Base-by-base conservation (phyloP, 2,888 invertebrate species). In the Aproaerema taeniolella region DNA sequence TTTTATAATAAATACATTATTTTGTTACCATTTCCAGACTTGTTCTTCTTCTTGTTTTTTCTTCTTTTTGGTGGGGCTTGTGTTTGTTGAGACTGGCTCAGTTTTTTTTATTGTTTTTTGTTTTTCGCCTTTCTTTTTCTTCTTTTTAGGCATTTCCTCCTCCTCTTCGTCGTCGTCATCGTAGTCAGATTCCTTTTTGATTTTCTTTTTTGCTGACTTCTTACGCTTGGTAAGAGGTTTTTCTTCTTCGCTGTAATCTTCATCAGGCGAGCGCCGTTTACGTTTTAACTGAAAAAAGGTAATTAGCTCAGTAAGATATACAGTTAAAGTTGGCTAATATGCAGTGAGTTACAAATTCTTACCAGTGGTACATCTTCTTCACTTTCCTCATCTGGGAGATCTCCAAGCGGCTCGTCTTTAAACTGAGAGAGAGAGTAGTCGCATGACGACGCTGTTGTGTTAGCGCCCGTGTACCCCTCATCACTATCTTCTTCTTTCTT, bases 21-120 rank as follows among this genome's bases (percentile, higher is more conserved):
- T 20, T 20, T 20, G 20, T 20, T 82, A 95, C 96, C 96, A 96
- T 89, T 95, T 94, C 96, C 96, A 96, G 41, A 96, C 95, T 81
- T 95, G 94, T 58, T 89, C 90, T 52, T 91, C 91, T 49, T 94
- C 93, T 38, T 95, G 95, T 52, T 92, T 92, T 65, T 94, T 93
- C 69, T 94, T 94, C 39, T 89, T 90, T 52, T 91, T 92, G 29
- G 89, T 89, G 32, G 91, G 90, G 53, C 88, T 82, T 55, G 80
- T 61, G 29, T 67, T 62, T 9, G 2, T 9, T 50, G 72, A 67
- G 39, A 56, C 58, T 38, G 67, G 58, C n/a, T n/a, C n/a, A n/a
- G n/a, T n/a, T n/a, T n/a, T 67, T 61, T 14, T 31, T 31, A 13
- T 33, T 10, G 7, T 17, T 51, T 72, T 74, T 13, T 57, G 61